Conservation (phyloP, 2,797 vertebrate genomes). For the Parauchenoglanis ngamensis region DNA sequence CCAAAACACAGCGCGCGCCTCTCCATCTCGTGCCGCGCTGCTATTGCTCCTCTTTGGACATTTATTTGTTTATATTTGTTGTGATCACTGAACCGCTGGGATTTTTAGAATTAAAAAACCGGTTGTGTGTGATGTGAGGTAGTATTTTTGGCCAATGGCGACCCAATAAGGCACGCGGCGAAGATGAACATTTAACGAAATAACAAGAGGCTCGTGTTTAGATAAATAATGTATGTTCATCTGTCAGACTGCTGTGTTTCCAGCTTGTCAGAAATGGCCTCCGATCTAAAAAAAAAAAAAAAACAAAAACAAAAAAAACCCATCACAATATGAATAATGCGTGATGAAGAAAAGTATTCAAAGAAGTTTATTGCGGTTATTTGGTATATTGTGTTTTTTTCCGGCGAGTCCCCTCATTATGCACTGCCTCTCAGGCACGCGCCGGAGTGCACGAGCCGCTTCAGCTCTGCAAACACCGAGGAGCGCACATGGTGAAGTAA, state of each 20-base stretch:
- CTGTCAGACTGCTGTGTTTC: conserved; percentile 65
- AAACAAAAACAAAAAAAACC: no score
- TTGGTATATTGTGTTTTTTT: background rate
- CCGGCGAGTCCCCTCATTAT: background rate
- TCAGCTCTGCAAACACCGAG: background rate
- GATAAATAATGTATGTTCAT: conserved; percentile 77
- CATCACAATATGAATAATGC: background rate
- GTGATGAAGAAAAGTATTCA: background rate
- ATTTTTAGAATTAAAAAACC: background rate
- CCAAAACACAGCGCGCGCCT: conserved; percentile 33
- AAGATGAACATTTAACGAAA: conserved; percentile 65
- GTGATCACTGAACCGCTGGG: background rate
- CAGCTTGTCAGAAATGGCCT: conserved; percentile 58
- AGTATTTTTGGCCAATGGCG: background rate
- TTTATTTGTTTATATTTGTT: conserved; percentile 22
- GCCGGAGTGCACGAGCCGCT: background rate
- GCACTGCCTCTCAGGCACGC: background rate
- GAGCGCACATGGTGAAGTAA: conserved; percentile 2
- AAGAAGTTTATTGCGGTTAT: background rate
- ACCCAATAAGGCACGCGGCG: background rate
- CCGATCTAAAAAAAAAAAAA: background rate
- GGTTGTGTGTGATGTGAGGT: background rate
- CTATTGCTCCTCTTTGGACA: background rate
- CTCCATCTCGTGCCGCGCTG: background rate
- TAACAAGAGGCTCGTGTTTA: conserved; percentile 70